Base-by-base conservation (phyloP, 1,140 invertebrate species). In the Orius insidiosus region DNA sequence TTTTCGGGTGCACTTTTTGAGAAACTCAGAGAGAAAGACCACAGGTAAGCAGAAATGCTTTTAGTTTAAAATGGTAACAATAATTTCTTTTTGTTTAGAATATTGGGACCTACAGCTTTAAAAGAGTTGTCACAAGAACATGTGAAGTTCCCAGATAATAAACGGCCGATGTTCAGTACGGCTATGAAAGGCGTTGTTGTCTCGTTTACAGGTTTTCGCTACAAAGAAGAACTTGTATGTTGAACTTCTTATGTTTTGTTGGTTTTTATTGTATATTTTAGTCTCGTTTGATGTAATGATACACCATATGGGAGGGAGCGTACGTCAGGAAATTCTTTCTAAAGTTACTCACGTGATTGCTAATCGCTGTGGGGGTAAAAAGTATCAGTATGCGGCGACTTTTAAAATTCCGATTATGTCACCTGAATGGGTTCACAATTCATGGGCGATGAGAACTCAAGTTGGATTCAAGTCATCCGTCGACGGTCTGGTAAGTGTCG, bases 291-390 rank as follows among this genome's bases (percentile, higher is more conserved):
- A 79, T 88, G 51, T 78, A 55, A 69, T 86, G 58, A 81, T 94
- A 52, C 89, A 94, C 67, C 77, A 81, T 59, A 94, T 96, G 89
- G 88, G 87, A 51, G 90, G 89, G 11, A 90, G 84, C 56, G 82
- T 95, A 54, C 72, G 87, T 40, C 86, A 83, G 64, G 86, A 93
- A 54, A 79, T 89, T 68, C 77, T 75, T 46, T 69, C 72, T 13
- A 87, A 83, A 60, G 79, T 89, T 47, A 96, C 90, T 39, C 90
- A 96, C 70, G 69, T 98, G 34, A 85, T 97, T 53, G 85, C 89
- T 41, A 83, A 82, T 56, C 72, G 74, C 58, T 80, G 79, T 56
- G 76, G 76, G 35, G 88, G 90, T 49, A 79, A 87, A 55, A 95
- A 96, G 68, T 86, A 85, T 59, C 70, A 74, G 57, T 85, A 84